Conservation (phyloP, 2,888 invertebrate species). For the Melanargia galathea region DNA sequence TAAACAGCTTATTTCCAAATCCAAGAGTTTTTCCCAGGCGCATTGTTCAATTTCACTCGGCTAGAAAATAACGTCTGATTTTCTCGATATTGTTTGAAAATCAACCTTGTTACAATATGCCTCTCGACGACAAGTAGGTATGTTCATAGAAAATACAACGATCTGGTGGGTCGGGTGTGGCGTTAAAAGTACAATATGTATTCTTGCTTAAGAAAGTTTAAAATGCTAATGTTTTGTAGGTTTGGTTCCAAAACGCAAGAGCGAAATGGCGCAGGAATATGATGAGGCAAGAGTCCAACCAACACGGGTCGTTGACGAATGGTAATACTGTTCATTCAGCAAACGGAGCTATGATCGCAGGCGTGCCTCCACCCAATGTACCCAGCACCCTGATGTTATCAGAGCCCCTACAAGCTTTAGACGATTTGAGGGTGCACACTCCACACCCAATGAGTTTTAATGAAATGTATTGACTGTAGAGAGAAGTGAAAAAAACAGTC, state of each 20-base stretch:
- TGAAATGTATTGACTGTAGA: constrained; percentile 66
- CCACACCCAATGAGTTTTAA: constrained; percentile 67
- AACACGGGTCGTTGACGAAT: constrained; percentile 50
- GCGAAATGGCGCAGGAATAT: constrained; percentile 98
- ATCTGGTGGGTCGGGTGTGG: no score
- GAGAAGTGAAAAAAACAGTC: background rate
- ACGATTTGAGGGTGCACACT: constrained; percentile 68
- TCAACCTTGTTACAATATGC: no score
- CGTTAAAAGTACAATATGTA: no score
- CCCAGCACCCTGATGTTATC: constrained; percentile 56
- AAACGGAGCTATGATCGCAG: constrained; percentile 54
- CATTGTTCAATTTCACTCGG: no score
- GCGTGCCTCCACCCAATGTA: constrained; percentile 47
- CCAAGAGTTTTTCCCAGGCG: no score
- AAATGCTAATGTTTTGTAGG: constrained; percentile 79
- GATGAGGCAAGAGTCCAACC: constrained; percentile 88
- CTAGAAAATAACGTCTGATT: no score
- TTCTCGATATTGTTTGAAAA: no score
- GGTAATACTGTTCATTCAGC: constrained; percentile 52
- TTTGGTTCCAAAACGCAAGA: constrained; percentile 99
- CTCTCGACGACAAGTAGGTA: no score
- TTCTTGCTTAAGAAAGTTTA: no score
- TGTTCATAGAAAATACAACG: no score
- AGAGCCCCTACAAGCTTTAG: constrained; percentile 63
- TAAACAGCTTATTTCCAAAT: no score